Conservation (phyloP, 2,113 vertebrate genomes). For the Scomber scombrus region DNA sequence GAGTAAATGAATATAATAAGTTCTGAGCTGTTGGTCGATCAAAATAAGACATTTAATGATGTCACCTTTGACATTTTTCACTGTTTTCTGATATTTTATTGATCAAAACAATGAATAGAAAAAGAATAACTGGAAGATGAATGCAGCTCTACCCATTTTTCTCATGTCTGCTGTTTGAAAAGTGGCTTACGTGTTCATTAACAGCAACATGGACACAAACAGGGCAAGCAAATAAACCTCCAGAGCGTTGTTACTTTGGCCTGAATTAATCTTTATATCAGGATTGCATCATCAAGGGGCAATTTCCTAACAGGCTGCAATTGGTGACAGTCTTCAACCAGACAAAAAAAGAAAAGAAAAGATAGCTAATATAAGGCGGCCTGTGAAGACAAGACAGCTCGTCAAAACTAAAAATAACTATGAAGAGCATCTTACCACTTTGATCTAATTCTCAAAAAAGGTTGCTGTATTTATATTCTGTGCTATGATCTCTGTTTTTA, state of each 20-base stretch:
- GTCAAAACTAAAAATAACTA: constrained; percentile 72
- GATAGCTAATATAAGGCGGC: background rate
- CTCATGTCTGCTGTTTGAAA: too few relatives aligned
- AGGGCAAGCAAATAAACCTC: background rate
- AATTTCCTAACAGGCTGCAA: constrained; percentile 1
- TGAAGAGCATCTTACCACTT: constrained; percentile 3
- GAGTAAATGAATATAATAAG: too few relatives aligned
- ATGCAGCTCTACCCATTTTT: too few relatives aligned
- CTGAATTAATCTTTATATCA: constrained; percentile 3
- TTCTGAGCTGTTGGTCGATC: too few relatives aligned
- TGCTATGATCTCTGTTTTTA: background rate
- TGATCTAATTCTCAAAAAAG: constrained; percentile 10
- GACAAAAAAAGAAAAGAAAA: background rate
- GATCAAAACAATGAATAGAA: too few relatives aligned
- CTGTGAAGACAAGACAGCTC: constrained; percentile 36
- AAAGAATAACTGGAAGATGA: too few relatives aligned
- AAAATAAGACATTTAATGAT: too few relatives aligned
- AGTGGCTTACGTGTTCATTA: background rate
- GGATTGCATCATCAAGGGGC: background rate
- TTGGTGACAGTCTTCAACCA: background rate
- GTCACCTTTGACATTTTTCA: too few relatives aligned
- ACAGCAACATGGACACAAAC: background rate
- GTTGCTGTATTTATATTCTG: constrained; percentile 41
- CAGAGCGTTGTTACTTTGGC: background rate
- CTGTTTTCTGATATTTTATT: too few relatives aligned